Evolutionary conservation across 2,113 vertebrate species (phyloP).

Genomic region (Elanus axillaris): DNA sequence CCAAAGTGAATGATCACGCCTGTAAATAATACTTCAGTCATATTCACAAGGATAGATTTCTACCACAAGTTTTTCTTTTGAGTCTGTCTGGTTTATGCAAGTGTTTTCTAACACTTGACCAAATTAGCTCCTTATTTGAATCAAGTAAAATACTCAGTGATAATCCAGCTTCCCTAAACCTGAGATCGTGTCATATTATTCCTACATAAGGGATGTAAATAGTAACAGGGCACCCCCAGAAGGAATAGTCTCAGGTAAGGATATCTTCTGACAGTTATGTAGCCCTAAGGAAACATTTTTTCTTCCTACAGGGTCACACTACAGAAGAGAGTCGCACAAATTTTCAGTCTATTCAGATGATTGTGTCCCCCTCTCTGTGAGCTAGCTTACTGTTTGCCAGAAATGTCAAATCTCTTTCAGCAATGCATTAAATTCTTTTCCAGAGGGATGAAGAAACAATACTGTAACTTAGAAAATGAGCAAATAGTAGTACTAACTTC

Average conservation of each 20-base stretch:
- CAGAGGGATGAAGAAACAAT: neutral
- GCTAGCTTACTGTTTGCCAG: neutral
- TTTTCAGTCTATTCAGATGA: neutral
- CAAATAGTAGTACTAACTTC: neutral
- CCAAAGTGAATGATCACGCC: neutral
- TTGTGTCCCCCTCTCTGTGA: neutral
- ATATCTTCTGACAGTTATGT: neutral
- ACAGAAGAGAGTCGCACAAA: neutral
- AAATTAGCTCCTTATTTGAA: neutral
- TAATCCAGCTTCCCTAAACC: neutral
- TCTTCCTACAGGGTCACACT: neutral
- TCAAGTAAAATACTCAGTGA: neutral
- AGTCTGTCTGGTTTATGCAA: neutral
- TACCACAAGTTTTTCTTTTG: neutral
- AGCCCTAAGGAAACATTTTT: neutral
- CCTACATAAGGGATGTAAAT: neutral
- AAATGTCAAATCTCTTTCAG: slow-evolving; percentile 12
- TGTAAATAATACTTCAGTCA: neutral
- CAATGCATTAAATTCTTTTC: neutral
- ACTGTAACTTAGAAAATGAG: neutral
- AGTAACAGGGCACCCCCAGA: neutral
- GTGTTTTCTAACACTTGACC: neutral
- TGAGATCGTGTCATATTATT: neutral
- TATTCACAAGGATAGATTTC: neutral
- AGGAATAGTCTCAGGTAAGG: neutral